These are phyloP conservation scores for Ceyx cyanopectus DNA, from an alignment of 2,113 vertebrate species.

Conservation along the genomic window DNA sequence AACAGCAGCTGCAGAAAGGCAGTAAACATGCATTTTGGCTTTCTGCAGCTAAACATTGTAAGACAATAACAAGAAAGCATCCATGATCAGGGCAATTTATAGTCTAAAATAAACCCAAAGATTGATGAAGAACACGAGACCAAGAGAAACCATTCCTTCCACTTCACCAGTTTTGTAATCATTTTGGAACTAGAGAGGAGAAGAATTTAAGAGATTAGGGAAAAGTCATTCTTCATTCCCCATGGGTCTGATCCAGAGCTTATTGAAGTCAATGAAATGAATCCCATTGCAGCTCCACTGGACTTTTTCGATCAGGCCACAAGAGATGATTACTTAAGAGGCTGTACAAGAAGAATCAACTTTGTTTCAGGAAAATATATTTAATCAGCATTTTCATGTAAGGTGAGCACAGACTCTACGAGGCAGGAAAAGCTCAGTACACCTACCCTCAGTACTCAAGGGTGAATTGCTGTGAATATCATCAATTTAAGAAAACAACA, in stretches of 20 bases:
- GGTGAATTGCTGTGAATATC: neutral
- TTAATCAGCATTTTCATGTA: slow-evolving; percentile 5
- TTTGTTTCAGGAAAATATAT: neutral
- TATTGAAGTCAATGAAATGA: slow-evolving; percentile 31
- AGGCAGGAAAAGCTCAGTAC: neutral
- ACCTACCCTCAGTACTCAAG: neutral
- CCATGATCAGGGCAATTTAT: slow-evolving; percentile 37
- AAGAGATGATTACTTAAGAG: neutral
- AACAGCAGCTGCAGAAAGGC: slow-evolving; percentile 64
- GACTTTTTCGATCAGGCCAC: neutral
- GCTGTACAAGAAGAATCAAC: neutral
- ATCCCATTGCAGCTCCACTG: neutral
- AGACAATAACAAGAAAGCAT: slow-evolving; percentile 60
- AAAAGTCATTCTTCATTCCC: slow-evolving; percentile 44
- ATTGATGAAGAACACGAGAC: slow-evolving; percentile 54
- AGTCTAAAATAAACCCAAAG: slow-evolving; percentile 57
- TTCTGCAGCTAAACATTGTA: slow-evolving; percentile 60
- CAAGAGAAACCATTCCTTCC: slow-evolving; percentile 28
- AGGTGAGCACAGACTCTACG: neutral
- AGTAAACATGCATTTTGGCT: slow-evolving; percentile 66
- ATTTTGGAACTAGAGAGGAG: neutral
- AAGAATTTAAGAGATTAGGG: slow-evolving; percentile 42
- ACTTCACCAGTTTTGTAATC: slow-evolving; percentile 52
- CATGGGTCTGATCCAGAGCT: slow-evolving; percentile 25
- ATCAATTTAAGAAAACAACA: slow-evolving; percentile 1